Evolutionary conservation across 2,797 vertebrate genomes (phyloP), one percentile per base, ranked within the genome.

Genomic region (Euthynnus affinis): DNA sequence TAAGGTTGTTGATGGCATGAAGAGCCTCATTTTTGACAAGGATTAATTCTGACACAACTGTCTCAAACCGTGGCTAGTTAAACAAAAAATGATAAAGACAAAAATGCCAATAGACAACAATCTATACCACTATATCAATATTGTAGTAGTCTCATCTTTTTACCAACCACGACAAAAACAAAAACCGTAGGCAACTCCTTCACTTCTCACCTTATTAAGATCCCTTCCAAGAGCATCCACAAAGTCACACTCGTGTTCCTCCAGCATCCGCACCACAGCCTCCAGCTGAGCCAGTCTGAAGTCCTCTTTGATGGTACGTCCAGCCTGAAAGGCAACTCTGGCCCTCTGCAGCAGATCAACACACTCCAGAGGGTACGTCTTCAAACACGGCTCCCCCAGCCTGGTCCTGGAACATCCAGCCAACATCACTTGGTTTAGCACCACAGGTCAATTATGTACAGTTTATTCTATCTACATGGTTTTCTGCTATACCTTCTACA

Each of bases 11-110:
- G 74, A 94, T 88, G 55, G 95, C 95, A 76, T 94, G 80, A 40
- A 94, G 77, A 2, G 94, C 95, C 78, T 96, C 95, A 57, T 95
- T 96, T 88, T 95, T 96, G 49, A 96, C 89, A 2, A 87, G 78
- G 42, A 94, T 90, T 76, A 96, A 84, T 66, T 96, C 96, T 1
- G 93, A 94, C 80, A 94, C 80, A 59, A 96, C 80, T 0, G 95
- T 94, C 91, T 96, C 96, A 87, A 96, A 95, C 46, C 92, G 89
- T 20, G 95, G 95, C 95, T 96, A 72, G 25, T 71, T 17, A 13
- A 55, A 71, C 59, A 60, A 13, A 23, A 15, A 59, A 27, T 10
- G 37, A 22, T 23, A n/a, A 44, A 22, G n/a, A 64, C 1, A n/a
- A 25, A 74, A 48, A 48, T 20, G 1, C 7, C 6, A 51, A 55